Evolutionary conservation across 1,140 invertebrate species (phyloP).

Genomic region (Caenorhabditis latens): DNA sequence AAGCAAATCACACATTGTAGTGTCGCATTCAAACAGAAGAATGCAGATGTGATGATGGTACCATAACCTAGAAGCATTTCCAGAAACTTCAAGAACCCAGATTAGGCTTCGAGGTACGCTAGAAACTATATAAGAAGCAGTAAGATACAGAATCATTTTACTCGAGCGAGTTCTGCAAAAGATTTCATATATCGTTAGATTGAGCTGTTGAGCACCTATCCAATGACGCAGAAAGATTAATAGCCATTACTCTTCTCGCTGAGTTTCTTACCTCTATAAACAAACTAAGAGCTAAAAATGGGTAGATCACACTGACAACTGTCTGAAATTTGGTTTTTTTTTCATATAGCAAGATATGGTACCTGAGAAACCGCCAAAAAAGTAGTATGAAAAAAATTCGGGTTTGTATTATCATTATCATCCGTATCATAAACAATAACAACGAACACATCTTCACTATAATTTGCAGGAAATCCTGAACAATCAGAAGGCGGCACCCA

Average conservation of each 20-base stretch:
- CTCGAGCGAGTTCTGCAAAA: not conserved
- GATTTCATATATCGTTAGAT: not conserved
- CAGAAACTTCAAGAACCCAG: not conserved
- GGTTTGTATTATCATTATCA: no score
- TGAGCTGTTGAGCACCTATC: not conserved
- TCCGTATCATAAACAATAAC: not conserved
- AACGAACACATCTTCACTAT: not conserved
- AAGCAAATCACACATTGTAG: not conserved
- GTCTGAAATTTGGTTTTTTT: not conserved
- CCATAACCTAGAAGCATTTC: slow-evolving; percentile 11
- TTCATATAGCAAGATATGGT: no score
- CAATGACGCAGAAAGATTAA: not conserved
- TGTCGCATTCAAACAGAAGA: not conserved
- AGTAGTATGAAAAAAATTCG: not conserved
- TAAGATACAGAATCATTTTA: not conserved
- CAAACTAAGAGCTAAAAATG: not conserved
- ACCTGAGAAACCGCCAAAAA: not conserved
- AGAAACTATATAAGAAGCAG: not conserved
- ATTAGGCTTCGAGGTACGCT: not conserved
- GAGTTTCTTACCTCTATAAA: not conserved
- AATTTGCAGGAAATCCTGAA: not conserved
- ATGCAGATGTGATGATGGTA: not conserved
- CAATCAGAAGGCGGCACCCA: not conserved
- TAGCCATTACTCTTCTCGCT: not conserved
- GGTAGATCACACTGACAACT: not conserved